Evolutionary conservation across 2,888 invertebrate species (phyloP), one percentile per base, ranked within the genome.

Genomic region (Hedychridium roseum): DNA sequence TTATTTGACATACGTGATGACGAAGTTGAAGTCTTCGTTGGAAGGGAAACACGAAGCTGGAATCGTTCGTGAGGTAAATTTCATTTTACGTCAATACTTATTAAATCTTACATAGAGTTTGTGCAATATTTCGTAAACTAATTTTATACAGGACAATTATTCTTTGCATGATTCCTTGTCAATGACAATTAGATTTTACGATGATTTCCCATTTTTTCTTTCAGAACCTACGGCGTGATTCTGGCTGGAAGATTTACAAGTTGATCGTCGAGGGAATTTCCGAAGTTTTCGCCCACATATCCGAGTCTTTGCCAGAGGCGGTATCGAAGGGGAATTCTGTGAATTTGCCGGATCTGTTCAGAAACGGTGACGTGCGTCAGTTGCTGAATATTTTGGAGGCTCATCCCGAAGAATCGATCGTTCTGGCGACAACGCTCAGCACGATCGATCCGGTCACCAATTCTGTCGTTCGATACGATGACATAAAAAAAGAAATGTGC

Each of bases 1-100:
- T 2, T 78, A 77, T 0, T 79, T 82, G 39, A 76, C 80, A 14
- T 51, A 69, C 0, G 53, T 82, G 5, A 40, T 81, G 2, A 70
- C 71, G 1, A 79, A 80, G 20, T 49, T 81, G 1, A 59, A 58
- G 1, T 58, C 72, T 0, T 50, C 77, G 1, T 71, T 76, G 9
- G 64, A 71, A 0, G 42, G 70, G 1, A 4, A 3, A 4, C 23
- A 37, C 1, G 35, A n/a, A 12, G n/a, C 14, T 7, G 6, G 9
- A 5, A 1, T 6, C 14, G 16, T 11, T 1, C 5, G 36, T 7
- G 27, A 50, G 53, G 59, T 60, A 23, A 18, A 32, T n/a, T n/a
- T n/a, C n/a, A n/a, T n/a, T n/a, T n/a, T n/a, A n/a, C n/a, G n/a
- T 31, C 1, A 5, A 17, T 3, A 6, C 7, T 12, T 17, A 2